These are phyloP conservation scores for Thera obeliscata DNA, from an alignment of 2,888 invertebrate genomes.

Conservation along the genomic window DNA sequence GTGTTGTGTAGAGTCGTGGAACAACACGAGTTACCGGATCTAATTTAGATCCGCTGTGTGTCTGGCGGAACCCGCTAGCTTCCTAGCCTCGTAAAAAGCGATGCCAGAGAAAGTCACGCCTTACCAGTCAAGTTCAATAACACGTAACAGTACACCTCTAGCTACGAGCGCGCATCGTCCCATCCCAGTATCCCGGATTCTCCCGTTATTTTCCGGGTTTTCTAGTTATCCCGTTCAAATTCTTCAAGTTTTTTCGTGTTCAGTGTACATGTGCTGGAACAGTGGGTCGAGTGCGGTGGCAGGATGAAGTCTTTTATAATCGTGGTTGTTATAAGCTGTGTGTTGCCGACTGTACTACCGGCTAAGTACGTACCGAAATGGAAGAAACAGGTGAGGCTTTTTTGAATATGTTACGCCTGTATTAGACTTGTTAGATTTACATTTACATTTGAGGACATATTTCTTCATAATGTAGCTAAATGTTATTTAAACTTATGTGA, in stretches of 20 bases:
- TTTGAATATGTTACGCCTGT: slow-evolving; percentile 6
- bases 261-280: slow-evolving; percentile 5
- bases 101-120: slow-evolving; percentile 73
- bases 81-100: slow-evolving; percentile 63
- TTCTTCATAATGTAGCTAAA: slow-evolving; percentile 1
- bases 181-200: slow-evolving; percentile 30
- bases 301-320: slow-evolving; percentile 55
- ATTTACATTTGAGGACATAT: slow-evolving; percentile 12
- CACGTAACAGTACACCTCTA: slow-evolving; percentile 71
- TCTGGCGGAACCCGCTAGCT: slow-evolving; percentile 33
- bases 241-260: neutral
- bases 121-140: slow-evolving; percentile 76
- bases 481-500: slow-evolving; percentile 7
- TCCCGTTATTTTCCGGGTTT: slow-evolving; percentile 26
- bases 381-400: slow-evolving; percentile 88
- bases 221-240: slow-evolving; percentile 11
- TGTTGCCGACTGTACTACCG: slow-evolving; percentile 62
- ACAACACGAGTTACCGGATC: neutral
- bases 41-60: neutral
- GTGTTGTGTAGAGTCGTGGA: neutral
- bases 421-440: slow-evolving; percentile 11
- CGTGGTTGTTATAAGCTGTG: slow-evolving; percentile 58
- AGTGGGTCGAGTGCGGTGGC: slow-evolving; percentile 24
- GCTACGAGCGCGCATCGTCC: slow-evolving; percentile 53
- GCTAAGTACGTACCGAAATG: slow-evolving; percentile 89